Base-by-base conservation (phyloP, 2,888 invertebrate species). In the Stramonita haemastoma region DNA sequence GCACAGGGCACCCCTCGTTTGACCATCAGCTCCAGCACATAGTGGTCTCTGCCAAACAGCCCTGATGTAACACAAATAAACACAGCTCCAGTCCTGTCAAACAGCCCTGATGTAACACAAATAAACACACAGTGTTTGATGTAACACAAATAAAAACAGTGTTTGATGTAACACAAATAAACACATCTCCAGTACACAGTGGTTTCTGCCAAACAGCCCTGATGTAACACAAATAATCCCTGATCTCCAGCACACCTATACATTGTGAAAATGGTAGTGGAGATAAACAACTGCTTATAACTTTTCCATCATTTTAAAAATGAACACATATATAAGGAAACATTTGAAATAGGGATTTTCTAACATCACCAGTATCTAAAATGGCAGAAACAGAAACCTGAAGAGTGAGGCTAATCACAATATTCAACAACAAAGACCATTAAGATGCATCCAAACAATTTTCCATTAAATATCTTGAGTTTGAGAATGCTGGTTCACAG, bases 171-270 rank as follows among this genome's bases (percentile, higher is more conserved):
- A 46, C 87, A 32, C 8, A 22, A 34, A n/a, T 2, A 46, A 46
- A 46, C 46, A 2, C 46, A 46, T 46, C 46, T 8, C 46, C 46
- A 46, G 46, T 46, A 8, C 46, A 46, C 93, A 94, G 34, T 91
- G 89, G 88, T 95, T 95, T 90, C 95, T 91, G 32, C 92, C 91
- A 89, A 92, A 94, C 86, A 95, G 87, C 34, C 93, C 93, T 93
- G 89, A 36, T 17, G 8, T 32, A 85, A 34, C 32, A 79, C 6
- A 79, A 13, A 79, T 2, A 73, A 77, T 5, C 46, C 46, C 46
- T 88, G 60, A n/a, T n/a, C 17, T 92, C 88, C 19, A 95, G 88
- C n/a, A n/a, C n/a, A n/a, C n/a, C n/a, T 46, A 8, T 46, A 46
- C 46, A 46, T 46, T 46, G 46, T 46, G 4, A 46, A 46, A 46